These are phyloP conservation scores for Artemia sinica DNA, from an alignment of 2,888 invertebrate genomes.

Conservation along the genomic window DNA sequence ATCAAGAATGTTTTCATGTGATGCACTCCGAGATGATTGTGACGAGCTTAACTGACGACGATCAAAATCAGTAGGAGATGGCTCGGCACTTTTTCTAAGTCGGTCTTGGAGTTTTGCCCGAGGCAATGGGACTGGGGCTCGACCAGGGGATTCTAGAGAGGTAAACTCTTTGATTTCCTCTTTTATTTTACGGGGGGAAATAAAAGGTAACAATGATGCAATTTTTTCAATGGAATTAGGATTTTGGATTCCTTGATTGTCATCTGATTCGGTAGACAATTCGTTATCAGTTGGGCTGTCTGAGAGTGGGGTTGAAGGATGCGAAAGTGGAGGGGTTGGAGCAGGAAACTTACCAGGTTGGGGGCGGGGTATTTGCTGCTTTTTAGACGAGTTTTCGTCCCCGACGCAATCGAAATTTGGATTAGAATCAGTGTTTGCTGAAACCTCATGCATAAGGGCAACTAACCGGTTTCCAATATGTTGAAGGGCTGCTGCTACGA, in stretches of 20 bases:
- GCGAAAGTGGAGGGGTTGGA: constrained; percentile 11
- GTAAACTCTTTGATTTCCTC: not conserved
- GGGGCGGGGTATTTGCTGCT: constrained; percentile 1
- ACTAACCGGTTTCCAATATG: constrained; percentile 72
- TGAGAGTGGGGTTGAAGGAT: constrained; percentile 13
- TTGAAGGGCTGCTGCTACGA: constrained; percentile 77
- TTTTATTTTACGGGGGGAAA: not conserved
- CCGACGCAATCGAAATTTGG: constrained; percentile 22
- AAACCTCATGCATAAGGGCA: constrained; percentile 79
- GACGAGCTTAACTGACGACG: constrained; percentile 13
- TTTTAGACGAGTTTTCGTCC: constrained; percentile 19
- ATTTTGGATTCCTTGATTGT: not conserved
- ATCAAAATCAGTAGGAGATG: constrained; percentile 10
- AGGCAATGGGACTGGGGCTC: constrained; percentile 8
- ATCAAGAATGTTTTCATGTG: constrained; percentile 44
- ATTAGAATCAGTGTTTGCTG: constrained; percentile 44
- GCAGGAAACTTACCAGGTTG: constrained; percentile 8
- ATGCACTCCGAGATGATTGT: constrained; percentile 52
- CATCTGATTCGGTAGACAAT: constrained; percentile 25
- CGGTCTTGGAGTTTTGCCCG: constrained; percentile 33
- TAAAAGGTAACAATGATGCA: not conserved
- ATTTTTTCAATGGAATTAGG: constrained; percentile 16
- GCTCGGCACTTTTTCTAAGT: constrained; percentile 31
- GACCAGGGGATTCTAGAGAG: not conserved
- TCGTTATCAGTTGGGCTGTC: constrained; percentile 47